Evolutionary conservation across 2,888 invertebrate genomes (phyloP), one percentile per base, ranked within the genome.

Genomic region (Bedellia somnulentella): DNA sequence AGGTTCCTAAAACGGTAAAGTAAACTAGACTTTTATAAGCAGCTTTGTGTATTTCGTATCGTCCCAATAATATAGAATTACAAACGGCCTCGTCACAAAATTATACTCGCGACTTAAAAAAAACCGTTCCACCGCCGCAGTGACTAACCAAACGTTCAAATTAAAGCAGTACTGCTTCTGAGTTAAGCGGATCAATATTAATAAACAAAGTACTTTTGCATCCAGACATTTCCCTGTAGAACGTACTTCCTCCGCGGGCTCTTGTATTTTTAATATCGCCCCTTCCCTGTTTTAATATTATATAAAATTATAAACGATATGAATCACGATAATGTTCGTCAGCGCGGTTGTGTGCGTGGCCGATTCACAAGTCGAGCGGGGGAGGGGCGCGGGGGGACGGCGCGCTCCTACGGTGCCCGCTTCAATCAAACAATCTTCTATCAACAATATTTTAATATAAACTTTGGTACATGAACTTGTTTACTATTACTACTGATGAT

Each of bases 261-360:
- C 63, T 67, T 67, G 67, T 70, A 70, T 68, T 70, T 71, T 71
- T 70, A 73, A 70, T 73, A 70, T 64, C 54, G 53, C 56, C 55
- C 53, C 51, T 35, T 37, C 45, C 46, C 51, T 55, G 57, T 57
- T 70, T 71, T 71, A 73, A 73, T 71, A 71, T 73, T 70, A 73
- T 71, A 73, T 70, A 73, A 73, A 73, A 73, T 73, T 73, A 73
- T 70, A 73, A 73, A 63, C 63, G 70, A 66, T 68, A 70, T 73
- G 70, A 73, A 73, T 73, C 73, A 73, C 66, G 68, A 70, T 73
- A 70, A 70, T 67, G 67, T 64, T 60, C 56, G 51, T 57, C 53
- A 57, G 52, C 52, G 48, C 56, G 58, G 63, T 57, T 59, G 62
- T 57, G 57, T 57, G 59, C 59, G 67, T 59, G 62, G 67, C 70